phyloP scores from a whole-genome alignment of 2,888 invertebrate genomes.

The Apodemia mormo region DNA sequence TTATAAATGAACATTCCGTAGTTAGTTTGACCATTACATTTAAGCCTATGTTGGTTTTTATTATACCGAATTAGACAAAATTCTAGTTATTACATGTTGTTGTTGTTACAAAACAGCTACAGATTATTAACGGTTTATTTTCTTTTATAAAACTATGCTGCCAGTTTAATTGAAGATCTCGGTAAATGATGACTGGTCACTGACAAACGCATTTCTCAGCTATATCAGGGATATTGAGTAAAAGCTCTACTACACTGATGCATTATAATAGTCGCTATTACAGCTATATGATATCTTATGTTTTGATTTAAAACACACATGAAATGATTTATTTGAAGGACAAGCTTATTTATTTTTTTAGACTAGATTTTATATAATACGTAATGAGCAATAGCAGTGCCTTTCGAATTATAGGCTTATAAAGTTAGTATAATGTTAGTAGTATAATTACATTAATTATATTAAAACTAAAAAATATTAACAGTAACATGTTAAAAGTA shows the following conservation, averaged over 20 bases:
- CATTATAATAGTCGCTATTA: background rate
- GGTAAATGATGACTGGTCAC: constrained; percentile 72
- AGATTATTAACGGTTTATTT: constrained; percentile 74
- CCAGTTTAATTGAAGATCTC: constrained; percentile 69
- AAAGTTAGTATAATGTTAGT: too few species aligned
- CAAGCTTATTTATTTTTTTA: too few species aligned
- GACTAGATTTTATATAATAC: too few species aligned
- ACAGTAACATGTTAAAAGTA: too few species aligned
- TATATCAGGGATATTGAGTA: constrained; percentile 57
- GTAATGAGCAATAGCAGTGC: too few species aligned
- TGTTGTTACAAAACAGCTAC: constrained; percentile 66
- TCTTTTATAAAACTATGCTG: constrained; percentile 58
- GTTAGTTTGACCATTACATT: constrained; percentile 54
- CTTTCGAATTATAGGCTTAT: too few species aligned
- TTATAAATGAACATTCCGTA: constrained; percentile 5
- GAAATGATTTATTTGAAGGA: too few species aligned
- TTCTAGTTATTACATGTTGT: constrained; percentile 40
- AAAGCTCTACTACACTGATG: constrained; percentile 1
- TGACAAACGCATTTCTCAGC: constrained; percentile 61
- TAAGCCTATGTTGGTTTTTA: constrained; percentile 41
- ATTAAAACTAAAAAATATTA: too few species aligned
- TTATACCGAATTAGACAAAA: constrained; percentile 19
- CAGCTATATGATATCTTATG: too few species aligned
- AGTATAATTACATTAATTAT: too few species aligned
- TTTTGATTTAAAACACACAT: too few species aligned